These are phyloP conservation scores for Drosophila austrosaltans DNA, from an alignment of 2,888 invertebrate species.

Conservation along the genomic window DNA sequence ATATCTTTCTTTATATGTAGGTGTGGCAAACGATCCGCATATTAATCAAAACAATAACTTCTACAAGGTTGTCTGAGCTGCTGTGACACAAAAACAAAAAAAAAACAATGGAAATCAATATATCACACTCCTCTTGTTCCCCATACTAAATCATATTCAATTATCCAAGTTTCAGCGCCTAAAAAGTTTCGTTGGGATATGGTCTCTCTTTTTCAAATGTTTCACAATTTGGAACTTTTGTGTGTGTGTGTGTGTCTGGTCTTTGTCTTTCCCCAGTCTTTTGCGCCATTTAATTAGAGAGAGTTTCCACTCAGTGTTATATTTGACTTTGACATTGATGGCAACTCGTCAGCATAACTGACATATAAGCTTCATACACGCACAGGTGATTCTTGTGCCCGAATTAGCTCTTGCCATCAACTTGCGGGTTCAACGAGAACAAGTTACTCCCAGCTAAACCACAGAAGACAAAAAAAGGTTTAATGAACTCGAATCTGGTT, in stretches of 20 bases:
- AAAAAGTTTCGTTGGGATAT: conserved; percentile 5
- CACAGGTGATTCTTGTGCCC: conserved; percentile 20
- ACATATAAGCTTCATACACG: conserved; percentile 16
- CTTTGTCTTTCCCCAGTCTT: conserved; percentile 1
- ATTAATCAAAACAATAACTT: conserved; percentile 1
- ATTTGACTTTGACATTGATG: conserved; percentile 27
- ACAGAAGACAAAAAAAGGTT: neutral
- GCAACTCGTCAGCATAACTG: conserved; percentile 22
- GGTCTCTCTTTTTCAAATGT: conserved; percentile 1
- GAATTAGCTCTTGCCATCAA: conserved; percentile 5
- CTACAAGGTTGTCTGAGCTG: neutral
- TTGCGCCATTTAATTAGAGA: conserved; percentile 16
- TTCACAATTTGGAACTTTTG: conserved; percentile 4
- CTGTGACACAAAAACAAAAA: neutral
- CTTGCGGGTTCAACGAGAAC: neutral
- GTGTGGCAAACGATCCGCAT: neutral
- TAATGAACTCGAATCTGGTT: conserved; percentile 2
- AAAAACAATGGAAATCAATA: conserved; percentile 12
- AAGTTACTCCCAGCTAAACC: neutral
- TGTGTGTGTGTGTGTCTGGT: conserved; percentile 18
- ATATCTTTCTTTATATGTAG: neutral
- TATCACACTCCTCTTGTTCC: neutral
- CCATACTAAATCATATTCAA: neutral
- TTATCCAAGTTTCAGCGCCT: conserved; percentile 8
- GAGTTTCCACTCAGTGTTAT: conserved; percentile 8